A percentile compares a stretch with the other conserved stretches of the same genome.
These are phyloP conservation scores for Stenodera caucasica DNA, from an alignment of 2,888 invertebrate species.

Conservation along the genomic window DNA sequence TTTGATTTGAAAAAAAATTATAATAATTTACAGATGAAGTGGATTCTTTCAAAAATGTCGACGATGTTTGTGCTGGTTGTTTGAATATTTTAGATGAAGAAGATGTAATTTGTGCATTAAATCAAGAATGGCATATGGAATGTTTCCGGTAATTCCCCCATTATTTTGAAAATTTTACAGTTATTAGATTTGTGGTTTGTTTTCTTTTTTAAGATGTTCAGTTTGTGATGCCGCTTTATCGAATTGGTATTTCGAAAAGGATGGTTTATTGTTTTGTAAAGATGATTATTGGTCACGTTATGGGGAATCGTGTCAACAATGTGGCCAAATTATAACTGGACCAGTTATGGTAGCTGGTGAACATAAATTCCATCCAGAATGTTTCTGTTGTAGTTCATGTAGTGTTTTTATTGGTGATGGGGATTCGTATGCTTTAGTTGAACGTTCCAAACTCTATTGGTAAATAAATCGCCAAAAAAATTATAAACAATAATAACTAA, in stretches of 20 bases:
- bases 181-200: no score
- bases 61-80: conserved; percentile 69
- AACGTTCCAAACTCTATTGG: conserved; percentile 87
- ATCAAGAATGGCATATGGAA: conserved; percentile 86
- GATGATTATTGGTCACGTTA: conserved; percentile 86
- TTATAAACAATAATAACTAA: background rate
- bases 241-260: conserved; percentile 93
- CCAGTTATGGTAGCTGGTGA: conserved; percentile 95
- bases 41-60: conserved; percentile 29
- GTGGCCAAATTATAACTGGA: conserved; percentile 78
- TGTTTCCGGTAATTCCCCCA: conserved; percentile 71
- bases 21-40: conserved; percentile 37
- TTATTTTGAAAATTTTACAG: no score
- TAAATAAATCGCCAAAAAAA: conserved; percentile 49
- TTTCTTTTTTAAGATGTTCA: no score
- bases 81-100: conserved; percentile 73
- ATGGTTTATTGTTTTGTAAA: conserved; percentile 85
- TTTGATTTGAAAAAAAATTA: no score
- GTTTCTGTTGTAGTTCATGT: conserved; percentile 86
- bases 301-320: conserved; percentile 88
- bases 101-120: conserved; percentile 79
- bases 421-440: conserved; percentile 89
- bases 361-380: conserved; percentile 95
- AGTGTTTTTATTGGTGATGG: conserved; percentile 86
- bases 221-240: conserved; percentile 84